These are phyloP conservation scores for Vipera latastei DNA, from an alignment of 2,797 vertebrate species.

Conservation along the genomic window DNA sequence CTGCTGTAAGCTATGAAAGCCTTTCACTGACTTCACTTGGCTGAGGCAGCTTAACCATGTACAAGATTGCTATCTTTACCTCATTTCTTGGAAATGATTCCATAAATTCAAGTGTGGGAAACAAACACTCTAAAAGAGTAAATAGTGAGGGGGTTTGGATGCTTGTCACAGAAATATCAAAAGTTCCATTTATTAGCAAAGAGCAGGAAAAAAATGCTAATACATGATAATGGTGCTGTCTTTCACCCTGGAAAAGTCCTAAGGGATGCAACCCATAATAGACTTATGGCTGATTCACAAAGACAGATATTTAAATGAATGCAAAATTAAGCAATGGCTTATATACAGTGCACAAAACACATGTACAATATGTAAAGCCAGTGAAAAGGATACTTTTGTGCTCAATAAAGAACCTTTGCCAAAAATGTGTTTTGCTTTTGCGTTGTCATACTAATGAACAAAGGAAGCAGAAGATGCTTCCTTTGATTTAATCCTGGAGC, in stretches of 20 bases:
- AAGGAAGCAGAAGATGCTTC: not conserved
- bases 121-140: not conserved
- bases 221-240: not conserved
- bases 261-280: not conserved
- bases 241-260: not conserved
- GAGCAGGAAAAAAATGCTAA: not conserved
- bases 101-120: not conserved
- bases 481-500: not conserved
- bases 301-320: not conserved
- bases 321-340: not conserved
- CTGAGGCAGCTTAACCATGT: not conserved
- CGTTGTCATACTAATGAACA: constrained; percentile 6
- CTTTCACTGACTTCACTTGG: not conserved
- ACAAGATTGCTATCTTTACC: not conserved
- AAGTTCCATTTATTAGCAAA: not conserved
- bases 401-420: not conserved
- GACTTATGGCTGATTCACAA: not conserved
- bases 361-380: not conserved
- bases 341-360: not conserved
- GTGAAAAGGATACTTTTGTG: not conserved
- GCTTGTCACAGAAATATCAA: not conserved
- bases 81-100: not conserved
- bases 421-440: not conserved
- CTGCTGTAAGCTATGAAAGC: not conserved
- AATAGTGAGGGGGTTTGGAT: not conserved